Percentiles rank a stretch among this genome's conserved stretches.
These are phyloP conservation scores for Taenaris catops DNA, from an alignment of 2,888 invertebrate genomes.

Conservation along the genomic window DNA sequence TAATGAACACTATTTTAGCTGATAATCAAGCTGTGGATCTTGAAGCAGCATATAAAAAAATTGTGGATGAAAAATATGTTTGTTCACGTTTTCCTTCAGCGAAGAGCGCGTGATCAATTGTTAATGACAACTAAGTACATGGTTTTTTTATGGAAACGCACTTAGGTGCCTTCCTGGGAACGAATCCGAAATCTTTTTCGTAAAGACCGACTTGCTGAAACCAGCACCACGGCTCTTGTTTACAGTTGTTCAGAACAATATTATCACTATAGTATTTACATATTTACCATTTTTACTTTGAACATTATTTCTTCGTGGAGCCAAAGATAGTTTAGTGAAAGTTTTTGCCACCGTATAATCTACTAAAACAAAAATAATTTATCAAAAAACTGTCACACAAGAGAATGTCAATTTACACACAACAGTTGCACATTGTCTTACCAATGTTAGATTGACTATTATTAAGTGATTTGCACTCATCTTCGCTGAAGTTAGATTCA, in stretches of 20 bases:
- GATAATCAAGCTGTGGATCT: slow-evolving; percentile 58
- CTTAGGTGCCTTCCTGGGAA: no score
- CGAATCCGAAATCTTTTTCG: no score
- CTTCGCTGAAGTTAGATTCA: slow-evolving; percentile 62
- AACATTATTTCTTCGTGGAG: slow-evolving; percentile 32
- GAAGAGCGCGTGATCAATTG: no score
- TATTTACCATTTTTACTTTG: slow-evolving; percentile 41
- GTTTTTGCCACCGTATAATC: slow-evolving; percentile 52
- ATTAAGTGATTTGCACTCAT: slow-evolving; percentile 59
- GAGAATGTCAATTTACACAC: neutral
- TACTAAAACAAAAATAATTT: slow-evolving; percentile 35
- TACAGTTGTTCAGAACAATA: no score
- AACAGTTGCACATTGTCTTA: slow-evolving; percentile 29
- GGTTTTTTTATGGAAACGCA: no score
- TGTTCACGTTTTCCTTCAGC: no score
- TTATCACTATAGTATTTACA: no score
- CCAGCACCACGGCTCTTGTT: no score
- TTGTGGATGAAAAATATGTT: slow-evolving; percentile 50
- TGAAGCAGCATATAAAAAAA: slow-evolving; percentile 43
- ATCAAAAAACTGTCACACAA: no score
- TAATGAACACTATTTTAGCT: slow-evolving; percentile 61
- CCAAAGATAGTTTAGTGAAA: slow-evolving; percentile 49
- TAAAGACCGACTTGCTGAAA: no score
- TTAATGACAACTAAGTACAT: neutral
- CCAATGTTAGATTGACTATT: slow-evolving; percentile 59